These are phyloP conservation scores for Cotesia chilonis DNA, from an alignment of 1,140 invertebrate species.

Conservation along the genomic window DNA sequence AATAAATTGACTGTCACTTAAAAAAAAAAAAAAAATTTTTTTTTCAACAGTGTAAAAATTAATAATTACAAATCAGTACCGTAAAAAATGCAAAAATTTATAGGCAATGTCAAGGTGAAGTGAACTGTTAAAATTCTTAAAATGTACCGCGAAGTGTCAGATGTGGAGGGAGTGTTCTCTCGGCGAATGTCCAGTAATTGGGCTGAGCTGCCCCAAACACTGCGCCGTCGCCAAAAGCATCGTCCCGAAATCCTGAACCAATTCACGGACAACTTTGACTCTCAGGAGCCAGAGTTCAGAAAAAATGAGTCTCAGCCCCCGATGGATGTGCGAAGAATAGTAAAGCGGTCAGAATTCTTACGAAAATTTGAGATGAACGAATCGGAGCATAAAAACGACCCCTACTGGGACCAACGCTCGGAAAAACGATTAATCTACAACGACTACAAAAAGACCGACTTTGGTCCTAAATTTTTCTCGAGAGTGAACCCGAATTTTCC, in stretches of 20 bases:
- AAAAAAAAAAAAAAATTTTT: no score
- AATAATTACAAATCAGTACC: no score
- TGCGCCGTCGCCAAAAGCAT: slow-evolving; percentile 59
- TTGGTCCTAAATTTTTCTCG: slow-evolving; percentile 34
- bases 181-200: slow-evolving; percentile 56
- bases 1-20: no score
- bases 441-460: slow-evolving; percentile 39
- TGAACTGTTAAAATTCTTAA: slow-evolving; percentile 30
- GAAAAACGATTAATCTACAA: slow-evolving; percentile 42
- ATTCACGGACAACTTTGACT: slow-evolving; percentile 59
- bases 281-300: slow-evolving; percentile 54
- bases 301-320: slow-evolving; percentile 40
- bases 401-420: slow-evolving; percentile 36
- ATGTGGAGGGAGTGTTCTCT: slow-evolving; percentile 60
- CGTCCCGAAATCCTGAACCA: slow-evolving; percentile 62
- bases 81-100: no score
- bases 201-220: slow-evolving; percentile 62
- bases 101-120: slow-evolving; percentile 23
- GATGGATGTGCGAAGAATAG: slow-evolving; percentile 42
- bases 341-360: slow-evolving; percentile 57
- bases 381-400: slow-evolving; percentile 29
- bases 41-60: no score
- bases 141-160: slow-evolving; percentile 63
- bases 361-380: slow-evolving; percentile 49
- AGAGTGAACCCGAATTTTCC: slow-evolving; percentile 33